Conservation (phyloP, 2,888 invertebrate genomes). For the Agapostemon virescens region DNA sequence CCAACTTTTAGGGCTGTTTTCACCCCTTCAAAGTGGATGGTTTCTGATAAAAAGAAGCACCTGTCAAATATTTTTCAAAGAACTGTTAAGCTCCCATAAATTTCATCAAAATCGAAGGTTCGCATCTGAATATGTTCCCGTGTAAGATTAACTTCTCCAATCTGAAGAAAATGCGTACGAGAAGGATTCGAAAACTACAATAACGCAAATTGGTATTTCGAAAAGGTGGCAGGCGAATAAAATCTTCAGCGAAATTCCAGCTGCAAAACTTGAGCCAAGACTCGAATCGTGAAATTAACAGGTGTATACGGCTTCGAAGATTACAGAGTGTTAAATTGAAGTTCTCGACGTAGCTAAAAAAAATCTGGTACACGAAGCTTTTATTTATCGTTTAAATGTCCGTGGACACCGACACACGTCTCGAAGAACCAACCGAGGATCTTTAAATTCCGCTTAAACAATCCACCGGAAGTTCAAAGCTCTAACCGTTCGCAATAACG, state of each 20-base stretch:
- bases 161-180: no score
- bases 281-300: not conserved
- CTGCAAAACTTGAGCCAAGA: not conserved
- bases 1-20: no score
- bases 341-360: not conserved
- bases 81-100: no score
- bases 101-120: no score
- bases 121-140: no score
- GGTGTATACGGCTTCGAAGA: not conserved
- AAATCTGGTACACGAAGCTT: not conserved
- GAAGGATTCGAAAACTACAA: not conserved
- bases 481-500: constrained; percentile 35
- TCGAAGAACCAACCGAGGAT: not conserved
- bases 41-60: no score
- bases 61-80: no score
- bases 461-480: constrained; percentile 18
- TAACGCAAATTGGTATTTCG: not conserved
- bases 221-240: not conserved
- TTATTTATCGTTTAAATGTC: not conserved
- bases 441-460: constrained; percentile 12
- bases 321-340: not conserved
- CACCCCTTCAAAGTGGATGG: no score
- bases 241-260: not conserved
- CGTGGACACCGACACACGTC: not conserved
- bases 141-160: no score